These are phyloP conservation scores for Ptilodon capucinus DNA, from an alignment of 2,888 invertebrate genomes.

Conservation along the genomic window DNA sequence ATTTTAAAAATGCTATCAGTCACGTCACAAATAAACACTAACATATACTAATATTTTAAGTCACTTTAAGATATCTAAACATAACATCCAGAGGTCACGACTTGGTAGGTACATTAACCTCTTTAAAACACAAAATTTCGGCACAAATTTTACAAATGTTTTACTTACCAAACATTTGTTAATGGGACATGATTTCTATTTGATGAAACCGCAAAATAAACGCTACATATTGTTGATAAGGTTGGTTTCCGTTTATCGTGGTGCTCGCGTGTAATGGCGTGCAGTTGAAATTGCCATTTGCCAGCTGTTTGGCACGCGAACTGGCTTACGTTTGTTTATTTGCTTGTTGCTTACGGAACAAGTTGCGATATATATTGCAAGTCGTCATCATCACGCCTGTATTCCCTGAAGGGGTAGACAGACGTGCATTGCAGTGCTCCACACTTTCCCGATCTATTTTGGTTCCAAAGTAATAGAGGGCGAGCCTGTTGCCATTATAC, in stretches of 20 bases:
- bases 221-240: not conserved
- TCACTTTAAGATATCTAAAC: not conserved
- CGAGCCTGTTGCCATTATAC: too few relatives aligned
- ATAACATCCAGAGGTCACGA: not conserved
- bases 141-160: slow-evolving; percentile 1
- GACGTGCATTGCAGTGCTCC: too few relatives aligned
- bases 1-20: not conserved
- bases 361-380: not conserved
- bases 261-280: slow-evolving; percentile 19
- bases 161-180: slow-evolving; percentile 13
- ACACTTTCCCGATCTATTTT: too few relatives aligned
- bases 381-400: too few relatives aligned
- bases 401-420: too few relatives aligned
- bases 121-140: not conserved
- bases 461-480: too few relatives aligned
- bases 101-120: not conserved
- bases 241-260: slow-evolving; percentile 7
- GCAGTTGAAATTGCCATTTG: slow-evolving; percentile 23
- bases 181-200: slow-evolving; percentile 23
- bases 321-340: slow-evolving; percentile 1
- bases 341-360: slow-evolving; percentile 1
- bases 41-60: not conserved
- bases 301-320: slow-evolving; percentile 20
- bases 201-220: not conserved
- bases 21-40: not conserved